A percentile compares a stretch with the other conserved stretches of the same genome.
These are phyloP conservation scores for Thunnus maccoyii DNA, from an alignment of 2,113 vertebrate genomes.

Conservation along the genomic window DNA sequence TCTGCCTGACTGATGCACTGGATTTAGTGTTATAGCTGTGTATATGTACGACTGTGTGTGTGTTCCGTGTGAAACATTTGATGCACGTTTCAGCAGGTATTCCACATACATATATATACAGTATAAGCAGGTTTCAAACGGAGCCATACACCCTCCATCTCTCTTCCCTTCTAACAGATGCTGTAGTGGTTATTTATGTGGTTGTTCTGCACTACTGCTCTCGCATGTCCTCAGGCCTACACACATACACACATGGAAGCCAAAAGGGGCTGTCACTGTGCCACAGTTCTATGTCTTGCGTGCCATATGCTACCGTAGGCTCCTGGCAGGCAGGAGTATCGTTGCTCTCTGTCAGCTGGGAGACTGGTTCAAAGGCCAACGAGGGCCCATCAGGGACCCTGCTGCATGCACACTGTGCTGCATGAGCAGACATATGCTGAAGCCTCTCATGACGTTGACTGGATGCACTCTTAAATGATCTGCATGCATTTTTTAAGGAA, in stretches of 20 bases:
- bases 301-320: conserved; percentile 68
- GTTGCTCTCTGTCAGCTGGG: conserved; percentile 50
- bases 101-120: conserved; percentile 2
- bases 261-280: conserved; percentile 63
- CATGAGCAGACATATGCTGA: not conserved
- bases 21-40: conserved; percentile 24
- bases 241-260: conserved; percentile 41
- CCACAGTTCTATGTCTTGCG: conserved; percentile 58
- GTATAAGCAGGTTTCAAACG: conserved; percentile 33
- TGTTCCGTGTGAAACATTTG: conserved; percentile 21
- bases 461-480: not conserved
- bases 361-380: conserved; percentile 72
- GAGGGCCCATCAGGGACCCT: conserved; percentile 58
- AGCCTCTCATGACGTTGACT: conserved; percentile 18
- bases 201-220: conserved; percentile 68
- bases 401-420: conserved; percentile 3
- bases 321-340: conserved; percentile 64
- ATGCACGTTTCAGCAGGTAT: conserved; percentile 44
- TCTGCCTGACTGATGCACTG: conserved; percentile 48
- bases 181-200: conserved; percentile 75
- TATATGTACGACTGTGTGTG: conserved; percentile 14
- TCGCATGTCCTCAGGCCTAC: conserved; percentile 60
- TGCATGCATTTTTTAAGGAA: not conserved
- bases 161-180: conserved; percentile 65
- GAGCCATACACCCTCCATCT: conserved; percentile 26